Conservation (phyloP, 2,888 invertebrate genomes). For the Ischnura elegans region DNA sequence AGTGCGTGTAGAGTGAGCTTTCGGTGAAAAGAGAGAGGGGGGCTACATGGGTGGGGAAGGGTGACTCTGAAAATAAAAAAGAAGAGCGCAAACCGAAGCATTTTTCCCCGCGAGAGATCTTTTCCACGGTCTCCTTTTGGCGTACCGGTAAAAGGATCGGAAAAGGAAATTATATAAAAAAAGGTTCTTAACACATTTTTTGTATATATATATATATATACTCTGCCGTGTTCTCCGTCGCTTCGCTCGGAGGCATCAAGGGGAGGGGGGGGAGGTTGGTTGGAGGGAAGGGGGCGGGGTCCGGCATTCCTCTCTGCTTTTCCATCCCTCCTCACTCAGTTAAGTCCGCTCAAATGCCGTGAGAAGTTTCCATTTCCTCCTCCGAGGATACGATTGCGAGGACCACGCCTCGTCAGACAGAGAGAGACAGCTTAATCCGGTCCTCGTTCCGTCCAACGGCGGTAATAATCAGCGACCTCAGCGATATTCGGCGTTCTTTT, state of each 20-base stretch:
- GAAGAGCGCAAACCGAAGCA: background rate
- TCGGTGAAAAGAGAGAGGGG: background rate
- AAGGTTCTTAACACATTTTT: background rate
- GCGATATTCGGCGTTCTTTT: too few species aligned
- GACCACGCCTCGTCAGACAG: constrained; percentile 56
- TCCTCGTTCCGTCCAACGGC: background rate
- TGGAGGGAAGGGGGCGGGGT: too few species aligned
- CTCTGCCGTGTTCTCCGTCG: background rate
- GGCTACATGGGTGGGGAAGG: background rate
- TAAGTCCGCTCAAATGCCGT: constrained; percentile 44
- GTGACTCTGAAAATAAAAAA: background rate
- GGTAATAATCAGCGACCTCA: too few species aligned
- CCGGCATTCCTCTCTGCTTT: background rate
- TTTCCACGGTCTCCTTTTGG: constrained; percentile 62
- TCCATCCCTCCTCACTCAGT: constrained; percentile 5
- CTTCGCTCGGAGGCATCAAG: constrained; percentile 17
- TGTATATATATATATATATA: background rate
- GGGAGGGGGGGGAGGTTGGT: background rate
- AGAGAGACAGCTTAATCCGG: constrained; percentile 39
- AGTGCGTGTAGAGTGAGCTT: constrained; percentile 38
- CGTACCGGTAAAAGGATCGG: constrained; percentile 45
- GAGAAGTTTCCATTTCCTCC: constrained; percentile 52
- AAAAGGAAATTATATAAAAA: constrained; percentile 36
- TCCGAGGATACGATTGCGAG: constrained; percentile 25
- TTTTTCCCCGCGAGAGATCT: constrained; percentile 46